A percentile compares a stretch with the other conserved stretches of the same genome.
These are phyloP conservation scores for Zelostemma sp. DNA, from an alignment of 1,140 invertebrate species.

Conservation along the genomic window DNA sequence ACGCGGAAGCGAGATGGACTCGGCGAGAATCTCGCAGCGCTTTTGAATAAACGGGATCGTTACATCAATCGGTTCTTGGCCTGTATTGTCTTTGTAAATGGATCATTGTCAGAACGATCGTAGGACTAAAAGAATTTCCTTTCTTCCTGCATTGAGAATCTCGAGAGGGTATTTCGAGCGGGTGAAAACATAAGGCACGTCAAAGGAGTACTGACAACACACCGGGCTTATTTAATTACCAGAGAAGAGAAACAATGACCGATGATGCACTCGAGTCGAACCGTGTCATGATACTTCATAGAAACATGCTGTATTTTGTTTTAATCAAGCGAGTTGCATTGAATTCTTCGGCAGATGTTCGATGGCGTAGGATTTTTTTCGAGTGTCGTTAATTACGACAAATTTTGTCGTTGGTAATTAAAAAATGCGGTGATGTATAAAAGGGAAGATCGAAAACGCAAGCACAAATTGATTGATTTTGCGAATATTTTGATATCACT, in stretches of 20 bases:
- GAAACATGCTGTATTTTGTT: neutral
- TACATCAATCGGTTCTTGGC: neutral
- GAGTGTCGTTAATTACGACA: too few species aligned
- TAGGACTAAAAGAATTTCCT: neutral
- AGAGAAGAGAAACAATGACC: neutral
- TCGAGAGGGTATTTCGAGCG: neutral
- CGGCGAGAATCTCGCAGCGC: neutral
- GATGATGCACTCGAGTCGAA: neutral
- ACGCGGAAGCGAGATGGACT: neutral
- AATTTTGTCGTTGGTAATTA: too few species aligned
- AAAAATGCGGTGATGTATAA: too few species aligned
- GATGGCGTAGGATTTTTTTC: neutral
- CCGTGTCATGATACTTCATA: neutral
- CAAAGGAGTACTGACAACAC: neutral
- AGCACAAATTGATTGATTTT: too few species aligned
- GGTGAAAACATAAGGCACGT: neutral
- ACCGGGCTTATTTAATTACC: slow-evolving; percentile 2
- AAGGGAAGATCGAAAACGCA: too few species aligned
- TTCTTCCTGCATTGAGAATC: neutral
- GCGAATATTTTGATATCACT: too few species aligned
- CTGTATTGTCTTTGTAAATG: slow-evolving; percentile 5
- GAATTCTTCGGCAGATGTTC: neutral
- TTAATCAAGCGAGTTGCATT: neutral
- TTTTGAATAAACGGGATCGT: neutral
- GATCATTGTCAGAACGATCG: neutral